Percentiles rank a stretch among this genome's conserved stretches.
Evolutionary conservation across 2,113 vertebrate species (phyloP).

Genomic region (Lophura nycthemera): DNA sequence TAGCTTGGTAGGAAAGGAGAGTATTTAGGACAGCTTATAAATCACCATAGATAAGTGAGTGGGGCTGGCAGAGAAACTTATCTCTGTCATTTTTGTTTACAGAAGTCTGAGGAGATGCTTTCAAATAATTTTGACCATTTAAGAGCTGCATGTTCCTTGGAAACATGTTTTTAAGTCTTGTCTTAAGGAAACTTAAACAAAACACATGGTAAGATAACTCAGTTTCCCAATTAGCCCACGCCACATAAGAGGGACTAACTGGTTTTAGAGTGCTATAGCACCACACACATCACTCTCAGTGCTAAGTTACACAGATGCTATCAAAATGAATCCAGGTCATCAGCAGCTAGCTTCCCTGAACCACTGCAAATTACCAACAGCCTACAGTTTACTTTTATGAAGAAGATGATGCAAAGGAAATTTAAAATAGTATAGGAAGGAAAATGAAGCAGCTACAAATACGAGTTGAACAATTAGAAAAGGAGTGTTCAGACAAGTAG

Average conservation of each 20-base stretch:
- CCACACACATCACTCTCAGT: not conserved
- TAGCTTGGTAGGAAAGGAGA: not conserved
- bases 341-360: not conserved
- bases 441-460: not conserved
- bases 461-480: not conserved
- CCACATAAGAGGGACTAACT: not conserved
- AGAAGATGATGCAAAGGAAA: not conserved
- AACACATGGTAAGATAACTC: not conserved
- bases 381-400: not conserved
- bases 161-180: not conserved
- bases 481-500: not conserved
- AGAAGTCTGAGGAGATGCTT: not conserved
- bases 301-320: not conserved
- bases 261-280: not conserved
- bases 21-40: not conserved
- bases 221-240: not conserved
- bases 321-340: not conserved
- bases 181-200: conserved; percentile 3
- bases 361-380: not conserved
- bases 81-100: conserved; percentile 29
- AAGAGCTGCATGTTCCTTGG: not conserved
- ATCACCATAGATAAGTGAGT: not conserved
- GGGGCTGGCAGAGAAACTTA: not conserved
- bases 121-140: not conserved
- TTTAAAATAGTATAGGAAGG: not conserved